Base-by-base conservation (phyloP, 2,113 vertebrate species). In the Agelaius phoeniceus region DNA sequence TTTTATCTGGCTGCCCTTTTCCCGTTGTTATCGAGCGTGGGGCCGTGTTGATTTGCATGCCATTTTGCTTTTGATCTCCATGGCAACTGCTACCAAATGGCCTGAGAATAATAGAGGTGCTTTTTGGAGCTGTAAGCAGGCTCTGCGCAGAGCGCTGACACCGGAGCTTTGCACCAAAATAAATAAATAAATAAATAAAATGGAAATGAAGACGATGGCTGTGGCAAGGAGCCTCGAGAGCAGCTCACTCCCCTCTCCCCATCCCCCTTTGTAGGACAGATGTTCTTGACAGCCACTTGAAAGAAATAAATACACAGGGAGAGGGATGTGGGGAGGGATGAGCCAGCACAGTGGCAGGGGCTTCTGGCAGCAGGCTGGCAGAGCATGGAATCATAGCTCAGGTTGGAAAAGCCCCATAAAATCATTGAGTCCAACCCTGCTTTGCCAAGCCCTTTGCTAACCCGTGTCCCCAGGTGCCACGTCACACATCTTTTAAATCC, bases 41-140 rank as follows among this genome's bases (percentile, higher is more conserved):
- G 94, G 97, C 94, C 58, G 44, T 97, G 97, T 98, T 97, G 98
- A 98, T 98, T 97, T 98, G 98, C 98, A 98, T 97, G 98, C 96
- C 97, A 94, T 96, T 98, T 98, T 98, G 97, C 98, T 97, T 98
- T 97, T 97, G 96, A 98, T 98, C 96, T 96, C 98, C 98, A 98
- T 98, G 91, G 98, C 97, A 98, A 98, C 98, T 44, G 35, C 95
- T 94, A 97, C 97, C 97, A 97, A 98, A 97, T 97, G 97, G 98
- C 97, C 97, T 95, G 96, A 94, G 96, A 98, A 98, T 96, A 97
- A 97, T 92, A 94, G 97, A 96, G 96, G 94, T 95, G 93, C 90
- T 96, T 89, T 78, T 83, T 91, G 95, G 96, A 94, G 94, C 94
- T 72, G 88, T 57, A 71, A 94, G 95, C 86, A 93, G 95, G 54